Base-by-base conservation (phyloP, 1,140 invertebrate species). In the Venturia canescens region DNA sequence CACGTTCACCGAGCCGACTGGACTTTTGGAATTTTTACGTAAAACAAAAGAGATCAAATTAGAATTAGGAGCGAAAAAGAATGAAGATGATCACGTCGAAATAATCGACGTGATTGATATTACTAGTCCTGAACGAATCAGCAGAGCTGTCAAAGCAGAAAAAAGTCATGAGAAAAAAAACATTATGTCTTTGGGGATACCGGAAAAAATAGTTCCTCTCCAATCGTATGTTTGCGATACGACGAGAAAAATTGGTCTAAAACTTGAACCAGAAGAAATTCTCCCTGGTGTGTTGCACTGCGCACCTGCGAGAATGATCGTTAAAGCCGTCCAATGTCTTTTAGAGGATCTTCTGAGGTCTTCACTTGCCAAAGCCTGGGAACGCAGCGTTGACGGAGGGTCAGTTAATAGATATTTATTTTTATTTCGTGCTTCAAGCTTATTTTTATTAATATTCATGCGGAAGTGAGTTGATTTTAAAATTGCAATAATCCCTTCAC, bases 301-400 rank as follows among this genome's bases (percentile, higher is more conserved):
- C 71, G 81, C 88, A 69, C 85, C 89, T 29, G 83, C 84, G 48
- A 66, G 88, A 44, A 80, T 89, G 31, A 86, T 92, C 13, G 88
- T 89, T 34, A 80, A 83, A 77, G 90, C 90, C 84, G 38, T 91
- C 6, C 80, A 89, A 82, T 91, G 88, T 84, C 86, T 92, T 0
- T 78, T 89, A 3, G 87, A 89, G 21, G 89, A 92, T 80, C 74
- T 92, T 11, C 16, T 87, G 18, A 84, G 90, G 83, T 80, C 84
- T 16, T 87, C 91, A 38, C 83, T 89, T 70, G 84, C 89, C n/a
- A 86, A 86, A 84, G 86, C 89, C 53, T 83, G 88, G 82, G 87
- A 90, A 78, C 88, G 86, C 80, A 86, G 60, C 6, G 86, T 66
- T 34, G 78, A 83, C 63, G 80, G 85, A 71, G 83, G 84, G 84